phyloP scores from a whole-genome alignment of 2,113 vertebrate species.

The Corydoras maculifer region DNA sequence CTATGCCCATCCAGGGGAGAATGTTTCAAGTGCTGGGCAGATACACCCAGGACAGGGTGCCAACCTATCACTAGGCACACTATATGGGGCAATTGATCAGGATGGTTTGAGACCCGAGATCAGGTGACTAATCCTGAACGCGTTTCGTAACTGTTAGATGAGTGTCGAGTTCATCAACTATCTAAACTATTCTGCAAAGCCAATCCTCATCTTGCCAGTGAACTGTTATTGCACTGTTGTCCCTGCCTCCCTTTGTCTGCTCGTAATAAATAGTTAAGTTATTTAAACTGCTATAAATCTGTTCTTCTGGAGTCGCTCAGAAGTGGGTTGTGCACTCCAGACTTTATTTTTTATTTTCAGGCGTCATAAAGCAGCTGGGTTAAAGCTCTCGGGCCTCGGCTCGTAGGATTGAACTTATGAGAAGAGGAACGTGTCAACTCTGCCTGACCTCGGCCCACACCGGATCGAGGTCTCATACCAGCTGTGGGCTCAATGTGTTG shows the following conservation, averaged over 20 bases:
- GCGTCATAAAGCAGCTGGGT: constrained; percentile 49
- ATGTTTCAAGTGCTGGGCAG: too few relatives aligned
- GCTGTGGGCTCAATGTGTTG: too few relatives aligned
- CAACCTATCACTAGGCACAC: too few relatives aligned
- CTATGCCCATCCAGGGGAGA: too few relatives aligned
- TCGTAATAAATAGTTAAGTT: constrained; percentile 37
- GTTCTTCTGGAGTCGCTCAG: constrained; percentile 26
- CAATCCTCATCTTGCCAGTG: constrained; percentile 52
- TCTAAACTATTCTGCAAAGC: constrained; percentile 40
- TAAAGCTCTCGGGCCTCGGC: constrained; percentile 50
- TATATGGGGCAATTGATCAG: too few relatives aligned
- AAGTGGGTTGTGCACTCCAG: constrained; percentile 41
- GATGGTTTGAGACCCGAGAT: too few relatives aligned
- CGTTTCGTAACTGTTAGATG: too few relatives aligned
- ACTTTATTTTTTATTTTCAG: constrained; percentile 27
- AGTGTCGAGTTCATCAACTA: constrained; percentile 33
- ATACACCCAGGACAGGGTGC: too few relatives aligned
- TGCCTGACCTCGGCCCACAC: not conserved
- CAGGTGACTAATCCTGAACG: too few relatives aligned
- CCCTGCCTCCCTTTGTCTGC: constrained; percentile 44
- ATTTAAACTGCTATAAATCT: constrained; percentile 57
- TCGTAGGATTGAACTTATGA: constrained; percentile 10
- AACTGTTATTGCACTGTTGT: constrained; percentile 42
- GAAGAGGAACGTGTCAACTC: constrained; percentile 11
- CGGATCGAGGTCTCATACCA: too few relatives aligned